Evolutionary conservation across 2,113 vertebrate genomes (phyloP).

Genomic region (Geococcyx californianus): DNA sequence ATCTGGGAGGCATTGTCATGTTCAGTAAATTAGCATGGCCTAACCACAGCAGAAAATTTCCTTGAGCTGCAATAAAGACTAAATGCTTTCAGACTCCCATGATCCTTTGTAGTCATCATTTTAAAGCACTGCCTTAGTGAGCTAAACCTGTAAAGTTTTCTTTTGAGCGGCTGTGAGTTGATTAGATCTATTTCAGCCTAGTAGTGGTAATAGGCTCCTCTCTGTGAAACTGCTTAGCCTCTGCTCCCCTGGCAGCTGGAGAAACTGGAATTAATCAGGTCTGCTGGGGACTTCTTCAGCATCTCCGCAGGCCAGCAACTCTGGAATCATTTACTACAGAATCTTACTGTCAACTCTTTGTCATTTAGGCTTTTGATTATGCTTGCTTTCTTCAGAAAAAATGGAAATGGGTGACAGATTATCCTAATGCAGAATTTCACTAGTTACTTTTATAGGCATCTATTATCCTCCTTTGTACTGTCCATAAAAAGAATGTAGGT

Average conservation of each 20-base stretch:
- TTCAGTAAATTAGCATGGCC: slow-evolving; percentile 83
- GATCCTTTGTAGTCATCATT: slow-evolving; percentile 88
- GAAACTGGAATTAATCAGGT: slow-evolving; percentile 99
- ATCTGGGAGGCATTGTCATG: slow-evolving; percentile 78
- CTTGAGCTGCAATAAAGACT: slow-evolving; percentile 87
- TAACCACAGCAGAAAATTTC: slow-evolving; percentile 83
- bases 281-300: slow-evolving; percentile 97
- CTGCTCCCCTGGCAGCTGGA: slow-evolving; percentile 92
- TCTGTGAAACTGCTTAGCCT: slow-evolving; percentile 93
- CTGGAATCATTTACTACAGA: slow-evolving; percentile 99
- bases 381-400: slow-evolving; percentile 80
- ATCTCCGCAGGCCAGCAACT: slow-evolving; percentile 94
- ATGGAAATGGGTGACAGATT: slow-evolving; percentile 92
- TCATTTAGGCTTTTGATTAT: slow-evolving; percentile 99
- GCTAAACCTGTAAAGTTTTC: slow-evolving; percentile 93
- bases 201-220: slow-evolving; percentile 97
- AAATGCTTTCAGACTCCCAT: slow-evolving; percentile 93
- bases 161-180: slow-evolving; percentile 90
- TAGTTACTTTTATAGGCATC: slow-evolving; percentile 83
- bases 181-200: slow-evolving; percentile 98
- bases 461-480: slow-evolving; percentile 81
- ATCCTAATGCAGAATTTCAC: slow-evolving; percentile 86
- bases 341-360: slow-evolving; percentile 99
- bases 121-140: slow-evolving; percentile 91
- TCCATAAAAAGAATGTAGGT: slow-evolving; percentile 72